Percentiles rank a stretch among this genome's conserved stretches.
phyloP scores from a whole-genome alignment of 2,113 vertebrate species.

The Turdus rufiventris region DNA sequence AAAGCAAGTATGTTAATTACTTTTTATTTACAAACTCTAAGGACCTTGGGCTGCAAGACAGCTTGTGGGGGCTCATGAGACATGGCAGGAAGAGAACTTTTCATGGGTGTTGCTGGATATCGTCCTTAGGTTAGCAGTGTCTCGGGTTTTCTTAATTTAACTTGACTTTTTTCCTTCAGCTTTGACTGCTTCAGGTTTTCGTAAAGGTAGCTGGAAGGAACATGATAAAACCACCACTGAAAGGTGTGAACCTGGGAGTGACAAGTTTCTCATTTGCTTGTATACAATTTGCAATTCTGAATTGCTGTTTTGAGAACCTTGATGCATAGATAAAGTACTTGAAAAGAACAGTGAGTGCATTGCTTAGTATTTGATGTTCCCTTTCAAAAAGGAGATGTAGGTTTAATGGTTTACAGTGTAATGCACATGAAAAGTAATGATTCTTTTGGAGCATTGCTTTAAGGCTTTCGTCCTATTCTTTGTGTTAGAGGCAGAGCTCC shows the following conservation, averaged over 20 bases:
- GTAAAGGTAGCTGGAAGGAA: not conserved
- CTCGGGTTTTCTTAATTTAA: not conserved
- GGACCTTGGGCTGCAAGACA: not conserved
- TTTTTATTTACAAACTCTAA: not conserved
- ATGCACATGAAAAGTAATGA: not conserved
- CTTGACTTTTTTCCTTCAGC: not conserved
- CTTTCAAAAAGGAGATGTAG: not conserved
- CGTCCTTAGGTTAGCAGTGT: not conserved
- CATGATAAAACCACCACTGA: not conserved
- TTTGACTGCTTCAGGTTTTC: not conserved
- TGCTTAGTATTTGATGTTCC: not conserved
- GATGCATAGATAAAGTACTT: not conserved
- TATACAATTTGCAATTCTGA: constrained; percentile 48
- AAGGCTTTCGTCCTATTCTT: not conserved
- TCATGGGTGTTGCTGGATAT: not conserved
- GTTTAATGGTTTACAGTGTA: not conserved
- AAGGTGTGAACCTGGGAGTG: not conserved
- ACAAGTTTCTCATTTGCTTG: constrained; percentile 28
- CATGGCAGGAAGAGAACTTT: not conserved
- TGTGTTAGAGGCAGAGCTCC: not conserved
- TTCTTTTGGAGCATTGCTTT: not conserved
- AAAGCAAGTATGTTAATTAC: not conserved
- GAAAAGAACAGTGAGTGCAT: not conserved
- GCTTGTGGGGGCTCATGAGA: not conserved
- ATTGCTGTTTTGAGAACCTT: not conserved